Evolutionary conservation across 2,797 vertebrate species (phyloP), one percentile per base, ranked within the genome.

Genomic region (Cynodonichthys magdalenae): DNA sequence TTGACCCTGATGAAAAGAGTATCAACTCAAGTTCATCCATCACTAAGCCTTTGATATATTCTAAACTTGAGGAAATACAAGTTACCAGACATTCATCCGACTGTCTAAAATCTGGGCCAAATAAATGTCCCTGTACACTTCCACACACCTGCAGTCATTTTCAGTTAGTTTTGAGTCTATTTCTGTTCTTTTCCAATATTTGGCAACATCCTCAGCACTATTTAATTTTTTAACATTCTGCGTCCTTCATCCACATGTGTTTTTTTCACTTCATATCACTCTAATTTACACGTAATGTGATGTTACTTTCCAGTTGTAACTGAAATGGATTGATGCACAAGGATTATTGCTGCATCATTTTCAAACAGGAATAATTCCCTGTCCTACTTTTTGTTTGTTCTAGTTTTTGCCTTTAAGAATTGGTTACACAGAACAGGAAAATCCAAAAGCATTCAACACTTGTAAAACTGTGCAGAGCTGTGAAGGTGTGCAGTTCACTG

Each of bases 101-200:
- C 18, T 20, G 57, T 31, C 57, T 9, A 27, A 46, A 59, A 36
- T 47, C 44, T 19, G 12, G 18, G n/a, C 28, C 56, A 47, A n/a
- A 4, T 39, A 6, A 4, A 59, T 8, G 8, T 24, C 7, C 7
- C 28, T 59, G 6, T 3, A 47, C 29, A 34, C 17, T 24, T 36
- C 8, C 24, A 29, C 41, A 41, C 14, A 41, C 54, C 8, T 17
- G 39, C 28, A 44, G 44, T 44, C 9, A 56, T 44, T 56, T 44
- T 57, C 15, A n/a, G 9, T 11, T 44, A 17, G 41, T 17, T 56
- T 47, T 34, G 47, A 34, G 15, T 24, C 47, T 34, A 14, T n/a
- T 34, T 59, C 44, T 46, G 19, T 34, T 59, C 44, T 59, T 48
- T 48, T 48, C 45, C 19, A 36, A 9, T 18, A 59, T 59, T 59